Percentiles rank a stretch among this genome's conserved stretches.
Evolutionary conservation across 2,113 vertebrate species (phyloP).

Genomic region (Micronycteris hirsuta): DNA sequence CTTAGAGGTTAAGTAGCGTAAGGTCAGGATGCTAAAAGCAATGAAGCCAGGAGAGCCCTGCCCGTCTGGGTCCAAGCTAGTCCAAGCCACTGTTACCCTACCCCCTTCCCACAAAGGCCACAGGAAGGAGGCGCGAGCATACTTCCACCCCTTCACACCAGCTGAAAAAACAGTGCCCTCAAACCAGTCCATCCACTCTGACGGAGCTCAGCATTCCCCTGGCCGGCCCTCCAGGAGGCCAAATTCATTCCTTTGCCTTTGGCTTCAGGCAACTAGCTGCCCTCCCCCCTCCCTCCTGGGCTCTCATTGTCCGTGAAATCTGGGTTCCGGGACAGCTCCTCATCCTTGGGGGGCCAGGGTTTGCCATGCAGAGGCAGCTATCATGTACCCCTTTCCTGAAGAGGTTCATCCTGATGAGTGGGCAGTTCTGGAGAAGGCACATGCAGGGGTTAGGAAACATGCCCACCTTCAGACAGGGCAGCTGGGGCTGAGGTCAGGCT

Average conservation of each 20-base stretch:
- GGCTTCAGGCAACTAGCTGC: not conserved
- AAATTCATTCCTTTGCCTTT: not conserved
- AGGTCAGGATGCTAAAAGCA: not conserved
- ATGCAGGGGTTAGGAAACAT: not conserved
- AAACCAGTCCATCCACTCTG: conserved; percentile 41
- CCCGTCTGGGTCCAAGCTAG: not conserved
- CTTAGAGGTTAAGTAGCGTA: not conserved
- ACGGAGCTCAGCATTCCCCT: not conserved
- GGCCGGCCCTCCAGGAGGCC: not conserved
- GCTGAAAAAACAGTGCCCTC: conserved; percentile 62
- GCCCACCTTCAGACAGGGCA: not conserved
- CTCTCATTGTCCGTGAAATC: not conserved
- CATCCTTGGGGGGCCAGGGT: not conserved
- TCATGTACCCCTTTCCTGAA: not conserved
- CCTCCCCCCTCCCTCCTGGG: not conserved
- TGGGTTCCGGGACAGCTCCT: not conserved
- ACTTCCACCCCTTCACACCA: conserved; percentile 28
- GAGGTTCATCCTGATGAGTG: not conserved
- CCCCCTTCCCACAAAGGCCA: not conserved
- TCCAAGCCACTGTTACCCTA: not conserved
- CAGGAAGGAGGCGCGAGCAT: conserved; percentile 36
- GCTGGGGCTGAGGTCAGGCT: not conserved
- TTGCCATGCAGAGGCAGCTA: not conserved
- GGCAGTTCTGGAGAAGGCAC: not conserved
- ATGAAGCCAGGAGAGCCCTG: not conserved